Percentiles rank a stretch among this genome's conserved stretches.
phyloP scores from a whole-genome alignment of 2,113 vertebrate species.

The Alaudala cheleensis region DNA sequence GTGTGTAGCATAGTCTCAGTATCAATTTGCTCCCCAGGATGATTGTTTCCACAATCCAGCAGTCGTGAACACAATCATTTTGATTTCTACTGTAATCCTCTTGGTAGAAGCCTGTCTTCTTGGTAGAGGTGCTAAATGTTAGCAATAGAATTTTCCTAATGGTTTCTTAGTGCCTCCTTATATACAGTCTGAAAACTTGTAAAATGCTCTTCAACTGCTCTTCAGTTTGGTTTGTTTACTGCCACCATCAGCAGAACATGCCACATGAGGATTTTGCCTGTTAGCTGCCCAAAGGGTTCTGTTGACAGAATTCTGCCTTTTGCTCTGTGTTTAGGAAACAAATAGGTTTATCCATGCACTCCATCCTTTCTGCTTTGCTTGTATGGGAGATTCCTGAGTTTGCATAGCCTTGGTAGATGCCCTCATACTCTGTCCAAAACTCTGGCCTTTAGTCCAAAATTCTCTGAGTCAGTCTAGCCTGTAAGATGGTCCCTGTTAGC shows the following conservation, averaged over 20 bases:
- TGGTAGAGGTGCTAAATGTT: conserved; percentile 63
- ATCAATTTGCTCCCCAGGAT: conserved; percentile 3
- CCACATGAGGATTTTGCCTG: neutral
- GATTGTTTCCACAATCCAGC: conserved; percentile 47
- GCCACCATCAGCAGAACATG: neutral
- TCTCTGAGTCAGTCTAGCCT: neutral
- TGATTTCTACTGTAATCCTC: conserved; percentile 38
- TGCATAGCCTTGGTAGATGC: neutral
- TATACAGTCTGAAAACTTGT: conserved; percentile 12
- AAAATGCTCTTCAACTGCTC: conserved; percentile 65
- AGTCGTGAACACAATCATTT: conserved; percentile 48
- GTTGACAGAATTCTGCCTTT: neutral
- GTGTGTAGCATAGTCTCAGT: conserved; percentile 40
- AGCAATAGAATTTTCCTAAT: conserved; percentile 61
- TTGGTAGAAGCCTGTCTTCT: conserved; percentile 52
- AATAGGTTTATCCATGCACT: neutral
- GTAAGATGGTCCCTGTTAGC: neutral
- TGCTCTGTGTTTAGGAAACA: neutral
- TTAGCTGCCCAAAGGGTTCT: neutral
- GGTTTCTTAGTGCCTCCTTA: conserved; percentile 62
- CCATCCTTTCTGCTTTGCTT: neutral
- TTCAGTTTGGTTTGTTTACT: conserved; percentile 30
- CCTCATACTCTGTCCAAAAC: neutral
- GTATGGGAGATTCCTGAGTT: neutral
- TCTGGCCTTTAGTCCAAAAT: neutral